Percentiles rank a stretch among this genome's conserved stretches.
phyloP scores from a whole-genome alignment of 2,888 invertebrate genomes.

The Mayetiola destructor region DNA sequence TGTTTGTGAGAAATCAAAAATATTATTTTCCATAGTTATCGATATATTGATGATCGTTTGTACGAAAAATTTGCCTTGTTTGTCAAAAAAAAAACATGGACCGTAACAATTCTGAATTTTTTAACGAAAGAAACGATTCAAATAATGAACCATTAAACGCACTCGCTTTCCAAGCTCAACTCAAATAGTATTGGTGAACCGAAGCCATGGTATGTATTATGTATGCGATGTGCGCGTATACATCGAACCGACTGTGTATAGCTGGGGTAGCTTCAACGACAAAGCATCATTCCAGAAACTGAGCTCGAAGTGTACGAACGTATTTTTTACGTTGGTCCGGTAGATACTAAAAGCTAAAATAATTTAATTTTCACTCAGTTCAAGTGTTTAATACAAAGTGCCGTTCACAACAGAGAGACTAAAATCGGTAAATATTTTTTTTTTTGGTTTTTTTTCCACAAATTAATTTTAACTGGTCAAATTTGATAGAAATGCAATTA shows the following conservation, averaged over 20 bases:
- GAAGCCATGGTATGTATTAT: no score
- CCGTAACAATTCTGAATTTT: no score
- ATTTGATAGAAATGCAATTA: neutral
- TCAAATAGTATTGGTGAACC: neutral
- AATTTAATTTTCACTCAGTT: neutral
- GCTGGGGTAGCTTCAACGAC: neutral
- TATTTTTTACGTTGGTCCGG: neutral
- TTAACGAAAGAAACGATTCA: neutral
- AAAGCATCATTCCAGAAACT: conserved; percentile 7
- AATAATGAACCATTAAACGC: neutral
- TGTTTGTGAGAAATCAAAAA: no score
- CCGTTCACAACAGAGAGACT: neutral
- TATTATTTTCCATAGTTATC: no score
- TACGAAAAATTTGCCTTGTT: neutral
- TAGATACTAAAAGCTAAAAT: neutral
- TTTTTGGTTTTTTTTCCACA: neutral
- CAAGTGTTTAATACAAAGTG: neutral
- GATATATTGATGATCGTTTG: no score
- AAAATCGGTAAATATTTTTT: neutral
- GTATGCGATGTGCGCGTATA: no score
- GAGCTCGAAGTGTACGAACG: conserved; percentile 1
- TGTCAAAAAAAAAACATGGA: no score
- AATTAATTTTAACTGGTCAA: neutral
- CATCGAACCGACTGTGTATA: neutral
- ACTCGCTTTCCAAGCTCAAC: conserved; percentile 3